A percentile compares a stretch with the other conserved stretches of the same genome.
Evolutionary conservation across 2,113 vertebrate genomes (phyloP).

Genomic region (Ancistrus triradiatus): DNA sequence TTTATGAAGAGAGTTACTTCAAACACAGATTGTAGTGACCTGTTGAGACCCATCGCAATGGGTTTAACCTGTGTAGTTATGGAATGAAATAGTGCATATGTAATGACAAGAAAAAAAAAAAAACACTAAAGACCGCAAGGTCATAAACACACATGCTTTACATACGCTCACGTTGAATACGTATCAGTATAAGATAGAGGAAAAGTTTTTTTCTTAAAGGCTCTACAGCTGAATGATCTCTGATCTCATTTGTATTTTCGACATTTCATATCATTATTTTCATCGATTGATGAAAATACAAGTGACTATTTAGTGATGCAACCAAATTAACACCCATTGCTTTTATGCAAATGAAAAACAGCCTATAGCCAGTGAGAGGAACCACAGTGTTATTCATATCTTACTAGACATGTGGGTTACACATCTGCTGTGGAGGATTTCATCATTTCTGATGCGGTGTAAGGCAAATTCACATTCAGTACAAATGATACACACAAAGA

Average conservation of each 20-base stretch:
- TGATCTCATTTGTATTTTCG: neutral
- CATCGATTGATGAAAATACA: slow-evolving; percentile 20
- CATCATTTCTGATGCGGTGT: slow-evolving; percentile 64
- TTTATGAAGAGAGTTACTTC: slow-evolving; percentile 10
- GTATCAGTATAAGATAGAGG: neutral
- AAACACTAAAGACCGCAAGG: slow-evolving; percentile 1
- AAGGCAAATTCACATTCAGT: slow-evolving; percentile 57
- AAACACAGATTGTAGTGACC: neutral
- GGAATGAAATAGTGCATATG: neutral
- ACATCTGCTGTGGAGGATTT: slow-evolving; percentile 63
- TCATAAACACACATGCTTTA: neutral
- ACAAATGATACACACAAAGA: slow-evolving; percentile 52
- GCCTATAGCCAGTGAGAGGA: slow-evolving; percentile 46
- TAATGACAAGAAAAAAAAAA: slow-evolving; percentile 3
- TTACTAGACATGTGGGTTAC: slow-evolving; percentile 60
- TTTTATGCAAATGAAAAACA: slow-evolving; percentile 21
- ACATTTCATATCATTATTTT: neutral
- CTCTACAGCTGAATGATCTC: neutral
- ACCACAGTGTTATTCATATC: slow-evolving; percentile 58
- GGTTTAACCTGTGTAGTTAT: neutral
- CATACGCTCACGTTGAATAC: neutral
- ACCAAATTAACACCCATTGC: slow-evolving; percentile 27
- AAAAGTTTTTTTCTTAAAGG: no score
- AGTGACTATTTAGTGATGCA: slow-evolving; percentile 33
- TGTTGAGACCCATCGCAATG: neutral